phyloP scores from a whole-genome alignment of 2,797 vertebrate genomes.

The Limnodromus scolopaceus region DNA sequence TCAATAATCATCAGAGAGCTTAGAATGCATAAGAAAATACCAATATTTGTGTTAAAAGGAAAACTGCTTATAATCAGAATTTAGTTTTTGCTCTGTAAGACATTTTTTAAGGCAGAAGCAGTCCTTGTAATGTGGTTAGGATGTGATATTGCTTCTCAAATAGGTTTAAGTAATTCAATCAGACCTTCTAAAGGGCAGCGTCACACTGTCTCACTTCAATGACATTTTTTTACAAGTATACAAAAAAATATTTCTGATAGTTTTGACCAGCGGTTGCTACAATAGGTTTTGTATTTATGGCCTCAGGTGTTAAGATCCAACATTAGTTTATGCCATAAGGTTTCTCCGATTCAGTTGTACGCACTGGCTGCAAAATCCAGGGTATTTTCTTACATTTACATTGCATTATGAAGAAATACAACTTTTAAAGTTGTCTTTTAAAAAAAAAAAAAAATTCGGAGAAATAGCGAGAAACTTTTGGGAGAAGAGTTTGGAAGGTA shows the following conservation, averaged over 20 bases:
- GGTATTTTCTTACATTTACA: not conserved
- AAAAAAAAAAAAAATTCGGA: no score
- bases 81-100: not conserved
- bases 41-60: not conserved
- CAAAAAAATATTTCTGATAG: not conserved
- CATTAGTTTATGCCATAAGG: not conserved
- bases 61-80: slow-evolving; percentile 10
- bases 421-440: not conserved
- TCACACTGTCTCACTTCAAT: not conserved
- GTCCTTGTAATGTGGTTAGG: not conserved
- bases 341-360: not conserved
- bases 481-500: not conserved
- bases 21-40: not conserved
- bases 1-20: not conserved
- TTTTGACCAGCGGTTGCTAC: not conserved
- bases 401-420: not conserved
- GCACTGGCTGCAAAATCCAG: not conserved
- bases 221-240: not conserved
- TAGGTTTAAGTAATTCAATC: slow-evolving; percentile 16
- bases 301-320: not conserved
- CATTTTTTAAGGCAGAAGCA: not conserved
- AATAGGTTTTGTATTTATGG: not conserved
- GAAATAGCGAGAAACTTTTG: not conserved
- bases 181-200: slow-evolving; percentile 27
- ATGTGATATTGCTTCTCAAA: not conserved